Conservation (phyloP, 1,140 invertebrate species). For the Stenopsyche tienmushanensis region DNA sequence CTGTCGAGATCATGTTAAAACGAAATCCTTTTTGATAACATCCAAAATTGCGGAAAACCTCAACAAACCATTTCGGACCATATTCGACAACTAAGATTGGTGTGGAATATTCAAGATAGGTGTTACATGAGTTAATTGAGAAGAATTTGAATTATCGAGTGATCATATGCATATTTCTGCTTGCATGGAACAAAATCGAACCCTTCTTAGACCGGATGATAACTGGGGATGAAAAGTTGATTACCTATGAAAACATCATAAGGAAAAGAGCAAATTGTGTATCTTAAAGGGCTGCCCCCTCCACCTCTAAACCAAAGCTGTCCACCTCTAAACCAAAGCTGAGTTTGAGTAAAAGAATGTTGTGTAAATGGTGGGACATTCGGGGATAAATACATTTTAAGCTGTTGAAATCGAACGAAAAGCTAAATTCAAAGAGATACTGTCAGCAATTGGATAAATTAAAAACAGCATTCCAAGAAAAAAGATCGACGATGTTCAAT, state of each 20-base stretch:
- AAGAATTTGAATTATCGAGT: no score
- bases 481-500: background rate
- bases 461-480: background rate
- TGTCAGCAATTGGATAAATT: background rate
- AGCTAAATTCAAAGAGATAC: background rate
- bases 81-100: no score
- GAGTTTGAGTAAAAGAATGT: background rate
- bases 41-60: no score
- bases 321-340: background rate
- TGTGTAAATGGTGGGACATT: background rate
- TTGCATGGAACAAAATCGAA: no score
- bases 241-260: background rate
- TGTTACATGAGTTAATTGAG: no score
- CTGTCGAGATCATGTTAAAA: no score
- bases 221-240: background rate
- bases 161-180: no score
- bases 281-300: background rate
- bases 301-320: background rate
- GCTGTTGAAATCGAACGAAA: background rate
- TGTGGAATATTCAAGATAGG: no score
- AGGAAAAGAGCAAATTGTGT: background rate
- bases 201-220: background rate
- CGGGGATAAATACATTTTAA: background rate
- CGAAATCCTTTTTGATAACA: no score
- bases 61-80: no score